phyloP scores from a whole-genome alignment of 2,113 vertebrate genomes.

The Macquaria australasica region DNA sequence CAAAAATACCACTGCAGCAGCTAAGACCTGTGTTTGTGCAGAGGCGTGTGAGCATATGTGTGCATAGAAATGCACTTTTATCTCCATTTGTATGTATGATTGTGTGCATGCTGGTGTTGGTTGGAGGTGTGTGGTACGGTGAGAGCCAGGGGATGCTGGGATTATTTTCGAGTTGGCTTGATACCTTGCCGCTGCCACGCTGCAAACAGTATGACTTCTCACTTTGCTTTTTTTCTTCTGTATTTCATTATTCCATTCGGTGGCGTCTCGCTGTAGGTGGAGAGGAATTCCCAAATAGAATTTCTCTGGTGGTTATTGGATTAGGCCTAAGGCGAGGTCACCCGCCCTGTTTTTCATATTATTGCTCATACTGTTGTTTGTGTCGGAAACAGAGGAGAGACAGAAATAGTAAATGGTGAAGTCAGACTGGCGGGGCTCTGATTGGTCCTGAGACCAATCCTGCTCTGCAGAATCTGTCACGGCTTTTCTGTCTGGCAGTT shows the following conservation, averaged over 20 bases:
- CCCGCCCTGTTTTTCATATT: not conserved
- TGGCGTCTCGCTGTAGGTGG: constrained; percentile 9
- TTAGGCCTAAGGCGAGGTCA: constrained; percentile 6
- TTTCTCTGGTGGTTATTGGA: constrained; percentile 48
- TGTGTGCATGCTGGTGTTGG: not conserved
- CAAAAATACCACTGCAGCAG: constrained; percentile 10
- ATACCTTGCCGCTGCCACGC: not conserved
- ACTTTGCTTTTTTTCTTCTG: not conserved
- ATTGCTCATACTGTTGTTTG: constrained; percentile 11
- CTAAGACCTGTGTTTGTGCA: constrained; percentile 5
- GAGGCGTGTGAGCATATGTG: not conserved
- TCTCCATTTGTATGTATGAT: constrained; percentile 11
- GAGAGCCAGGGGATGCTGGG: constrained; percentile 31
- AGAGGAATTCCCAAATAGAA: constrained; percentile 54
- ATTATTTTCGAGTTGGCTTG: constrained; percentile 30
- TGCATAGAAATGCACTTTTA: constrained; percentile 8
- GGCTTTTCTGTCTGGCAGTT: not conserved
- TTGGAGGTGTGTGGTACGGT: not conserved
- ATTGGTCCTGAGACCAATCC: not conserved
- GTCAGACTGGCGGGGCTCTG: not conserved
- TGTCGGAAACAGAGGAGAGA: not conserved
- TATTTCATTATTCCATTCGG: constrained; percentile 32
- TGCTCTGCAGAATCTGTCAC: not conserved
- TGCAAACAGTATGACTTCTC: constrained; percentile 39
- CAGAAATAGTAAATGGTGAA: not conserved